Evolutionary conservation across 1,140 invertebrate genomes (phyloP).

Genomic region (Harlomillsia oculata): DNA sequence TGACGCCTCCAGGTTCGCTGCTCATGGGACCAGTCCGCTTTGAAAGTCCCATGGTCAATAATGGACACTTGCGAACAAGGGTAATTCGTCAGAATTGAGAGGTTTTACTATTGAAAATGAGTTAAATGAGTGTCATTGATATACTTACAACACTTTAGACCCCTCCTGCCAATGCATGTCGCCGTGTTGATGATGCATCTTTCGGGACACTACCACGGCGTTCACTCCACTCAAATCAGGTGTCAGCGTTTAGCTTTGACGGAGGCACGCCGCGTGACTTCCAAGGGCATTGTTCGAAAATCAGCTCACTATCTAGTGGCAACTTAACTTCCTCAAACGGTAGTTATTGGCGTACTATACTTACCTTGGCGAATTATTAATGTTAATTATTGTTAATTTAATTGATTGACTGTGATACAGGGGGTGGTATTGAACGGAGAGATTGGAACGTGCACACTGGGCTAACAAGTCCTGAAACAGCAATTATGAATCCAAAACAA

Average conservation of each 20-base stretch:
- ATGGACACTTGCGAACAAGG: too few relatives aligned
- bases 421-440: constrained; percentile 11
- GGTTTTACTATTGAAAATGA: too few relatives aligned
- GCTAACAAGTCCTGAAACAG: neutral
- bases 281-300: neutral
- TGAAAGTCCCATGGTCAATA: too few relatives aligned
- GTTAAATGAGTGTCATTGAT: too few relatives aligned
- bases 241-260: constrained; percentile 3
- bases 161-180: constrained; percentile 36
- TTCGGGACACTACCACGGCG: constrained; percentile 34
- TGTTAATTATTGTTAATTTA: too few relatives aligned
- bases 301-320: constrained; percentile 20
- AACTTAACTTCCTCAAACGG: too few relatives aligned
- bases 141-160: constrained; percentile 20
- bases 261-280: neutral
- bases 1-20: constrained; percentile 13
- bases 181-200: constrained; percentile 27
- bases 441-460: constrained; percentile 3
- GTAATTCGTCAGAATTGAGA: too few relatives aligned
- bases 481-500: neutral
- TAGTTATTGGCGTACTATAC: too few relatives aligned
- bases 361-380: too few relatives aligned
- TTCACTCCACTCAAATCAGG: constrained; percentile 3
- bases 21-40: too few relatives aligned
- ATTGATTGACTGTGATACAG: too few relatives aligned